These are phyloP conservation scores for Sphecodes monilicornis DNA, from an alignment of 2,888 invertebrate genomes.

Conservation along the genomic window DNA sequence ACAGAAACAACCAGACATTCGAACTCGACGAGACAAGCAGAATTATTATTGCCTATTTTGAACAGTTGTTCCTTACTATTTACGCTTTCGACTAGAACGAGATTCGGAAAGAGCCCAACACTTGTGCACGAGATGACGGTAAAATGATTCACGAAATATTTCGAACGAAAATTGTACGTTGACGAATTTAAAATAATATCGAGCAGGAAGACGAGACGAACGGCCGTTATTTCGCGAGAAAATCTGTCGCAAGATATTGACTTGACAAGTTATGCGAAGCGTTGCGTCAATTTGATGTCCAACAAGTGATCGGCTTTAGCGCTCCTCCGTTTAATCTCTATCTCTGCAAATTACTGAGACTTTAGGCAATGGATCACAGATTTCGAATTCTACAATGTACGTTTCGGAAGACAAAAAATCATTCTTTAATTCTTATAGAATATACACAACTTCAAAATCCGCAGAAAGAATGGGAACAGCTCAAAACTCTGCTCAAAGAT, in stretches of 20 bases:
- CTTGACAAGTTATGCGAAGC: constrained; percentile 19
- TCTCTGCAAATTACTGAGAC: background rate
- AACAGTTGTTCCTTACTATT: constrained; percentile 1
- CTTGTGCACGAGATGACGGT: background rate
- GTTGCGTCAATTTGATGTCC: constrained; percentile 28
- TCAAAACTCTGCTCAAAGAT: constrained; percentile 7
- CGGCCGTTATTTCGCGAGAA: background rate
- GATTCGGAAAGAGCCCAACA: background rate
- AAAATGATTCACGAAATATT: background rate
- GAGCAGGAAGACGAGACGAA: background rate
- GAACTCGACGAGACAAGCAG: background rate
- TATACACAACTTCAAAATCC: background rate
- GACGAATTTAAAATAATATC: background rate
- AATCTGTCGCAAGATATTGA: background rate
- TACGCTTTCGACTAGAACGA: background rate
- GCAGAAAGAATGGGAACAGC: background rate
- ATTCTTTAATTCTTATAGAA: background rate
- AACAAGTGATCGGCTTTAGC: constrained; percentile 37
- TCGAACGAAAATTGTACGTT: background rate
- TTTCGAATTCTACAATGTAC: background rate
- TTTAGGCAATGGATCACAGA: background rate
- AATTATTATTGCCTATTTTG: background rate
- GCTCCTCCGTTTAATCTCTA: background rate
- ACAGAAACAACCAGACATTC: background rate
- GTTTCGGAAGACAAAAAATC: background rate